phyloP scores from a whole-genome alignment of 2,888 invertebrate genomes.

The Brachynemurus nebulosus region DNA sequence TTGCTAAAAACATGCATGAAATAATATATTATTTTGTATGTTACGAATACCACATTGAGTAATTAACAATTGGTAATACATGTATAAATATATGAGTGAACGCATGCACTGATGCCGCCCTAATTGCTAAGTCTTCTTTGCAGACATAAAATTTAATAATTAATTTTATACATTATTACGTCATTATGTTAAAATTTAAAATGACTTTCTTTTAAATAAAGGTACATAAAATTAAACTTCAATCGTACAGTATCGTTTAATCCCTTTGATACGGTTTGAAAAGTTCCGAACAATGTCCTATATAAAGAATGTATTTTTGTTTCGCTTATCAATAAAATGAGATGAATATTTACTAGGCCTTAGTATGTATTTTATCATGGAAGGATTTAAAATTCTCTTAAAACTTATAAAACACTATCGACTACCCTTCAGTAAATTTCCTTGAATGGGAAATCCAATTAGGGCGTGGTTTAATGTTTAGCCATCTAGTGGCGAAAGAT shows the following conservation, averaged over 20 bases:
- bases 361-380: too few relatives aligned
- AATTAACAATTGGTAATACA: constrained; percentile 4
- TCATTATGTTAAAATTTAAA: neutral
- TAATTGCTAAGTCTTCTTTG: constrained; percentile 7
- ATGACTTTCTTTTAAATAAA: neutral
- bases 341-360: too few relatives aligned
- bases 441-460: too few relatives aligned
- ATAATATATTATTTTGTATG: constrained; percentile 4
- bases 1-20: constrained; percentile 5
- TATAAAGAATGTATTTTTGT: neutral
- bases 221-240: neutral
- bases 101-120: constrained; percentile 1
- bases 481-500: too few relatives aligned
- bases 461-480: too few relatives aligned
- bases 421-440: too few relatives aligned
- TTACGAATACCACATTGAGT: constrained; percentile 6
- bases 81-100: neutral
- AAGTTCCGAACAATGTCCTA: neutral
- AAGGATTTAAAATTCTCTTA: too few relatives aligned
- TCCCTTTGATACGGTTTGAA: neutral
- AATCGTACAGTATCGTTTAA: neutral
- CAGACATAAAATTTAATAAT: neutral
- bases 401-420: too few relatives aligned
- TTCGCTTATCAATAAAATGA: too few relatives aligned
- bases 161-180: neutral